phyloP scores from a whole-genome alignment of 2,797 vertebrate species.

The Parotocinclus haroldoi region DNA sequence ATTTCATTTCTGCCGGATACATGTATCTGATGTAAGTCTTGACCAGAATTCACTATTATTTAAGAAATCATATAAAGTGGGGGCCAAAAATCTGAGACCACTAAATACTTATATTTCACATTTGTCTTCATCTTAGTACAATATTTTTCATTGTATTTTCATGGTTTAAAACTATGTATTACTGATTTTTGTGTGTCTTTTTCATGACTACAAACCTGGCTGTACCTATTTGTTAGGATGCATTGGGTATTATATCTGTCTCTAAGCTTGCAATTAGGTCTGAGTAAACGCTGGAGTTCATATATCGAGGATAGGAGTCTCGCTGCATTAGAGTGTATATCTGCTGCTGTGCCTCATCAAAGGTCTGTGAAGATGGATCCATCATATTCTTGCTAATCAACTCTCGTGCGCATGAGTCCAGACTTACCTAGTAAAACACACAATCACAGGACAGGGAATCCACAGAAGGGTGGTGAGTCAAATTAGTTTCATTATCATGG shows the following conservation, averaged over 20 bases:
- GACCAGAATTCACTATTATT: neutral
- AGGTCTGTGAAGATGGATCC: constrained; percentile 89
- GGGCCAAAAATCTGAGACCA: no score
- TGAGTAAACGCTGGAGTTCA: constrained; percentile 86
- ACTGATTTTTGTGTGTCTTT: constrained; percentile 1
- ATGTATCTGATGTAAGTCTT: neutral
- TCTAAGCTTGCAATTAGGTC: constrained; percentile 77
- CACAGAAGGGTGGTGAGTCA: no score
- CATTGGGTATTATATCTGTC: constrained; percentile 7
- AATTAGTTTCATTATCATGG: no score
- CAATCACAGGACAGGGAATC: neutral
- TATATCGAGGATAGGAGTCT: constrained; percentile 96
- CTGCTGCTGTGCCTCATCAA: constrained; percentile 95
- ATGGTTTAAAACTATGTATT: no score
- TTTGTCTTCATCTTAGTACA: no score
- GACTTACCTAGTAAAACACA: constrained; percentile 80
- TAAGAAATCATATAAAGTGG: neutral
- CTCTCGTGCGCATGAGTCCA: constrained; percentile 92
- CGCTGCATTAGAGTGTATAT: constrained; percentile 99
- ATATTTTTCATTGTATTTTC: no score
- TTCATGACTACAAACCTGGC: constrained; percentile 2
- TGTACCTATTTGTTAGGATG: constrained; percentile 46
- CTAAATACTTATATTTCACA: neutral
- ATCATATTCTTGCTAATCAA: constrained; percentile 93
- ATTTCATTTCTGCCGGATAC: constrained; percentile 1